Evolutionary conservation across 53 echinoderm and acorn worm species (phyloP).

Genomic region (Arbacia lixula): DNA sequence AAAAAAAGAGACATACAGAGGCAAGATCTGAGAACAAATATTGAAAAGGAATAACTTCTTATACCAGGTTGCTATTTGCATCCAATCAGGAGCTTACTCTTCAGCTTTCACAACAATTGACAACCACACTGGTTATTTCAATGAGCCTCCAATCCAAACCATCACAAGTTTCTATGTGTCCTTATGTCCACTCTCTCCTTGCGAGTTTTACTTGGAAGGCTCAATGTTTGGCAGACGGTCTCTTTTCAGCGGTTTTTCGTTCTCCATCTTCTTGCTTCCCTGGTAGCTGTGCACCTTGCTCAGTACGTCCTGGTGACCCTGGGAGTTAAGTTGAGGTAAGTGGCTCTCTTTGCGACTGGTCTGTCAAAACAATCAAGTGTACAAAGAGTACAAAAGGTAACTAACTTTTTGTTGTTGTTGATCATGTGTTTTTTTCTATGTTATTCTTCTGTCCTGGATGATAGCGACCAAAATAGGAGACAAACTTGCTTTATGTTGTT

Average conservation of each 20-base stretch:
- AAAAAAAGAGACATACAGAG: no score
- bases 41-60: not conserved
- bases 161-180: not conserved
- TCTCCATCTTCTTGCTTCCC: conserved; percentile 44
- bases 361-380: not conserved
- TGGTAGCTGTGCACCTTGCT: conserved; percentile 21
- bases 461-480: no score
- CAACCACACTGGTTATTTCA: no score
- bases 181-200: no score
- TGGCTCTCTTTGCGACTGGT: conserved; percentile 42
- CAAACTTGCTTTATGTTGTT: no score
- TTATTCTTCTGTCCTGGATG: no score
- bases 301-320: conserved; percentile 28
- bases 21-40: no score
- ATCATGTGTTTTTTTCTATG: no score
- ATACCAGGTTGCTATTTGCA: not conserved
- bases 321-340: conserved; percentile 57
- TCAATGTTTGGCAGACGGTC: conserved; percentile 55
- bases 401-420: no score
- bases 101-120: no score
- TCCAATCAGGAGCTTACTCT: no score
- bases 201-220: conserved; percentile 18
- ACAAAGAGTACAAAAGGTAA: not conserved
- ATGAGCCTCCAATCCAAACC: no score
- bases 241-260: conserved; percentile 38